phyloP scores from a whole-genome alignment of 53 echinoderm and acorn worm species.

The Henricia sp. region DNA sequence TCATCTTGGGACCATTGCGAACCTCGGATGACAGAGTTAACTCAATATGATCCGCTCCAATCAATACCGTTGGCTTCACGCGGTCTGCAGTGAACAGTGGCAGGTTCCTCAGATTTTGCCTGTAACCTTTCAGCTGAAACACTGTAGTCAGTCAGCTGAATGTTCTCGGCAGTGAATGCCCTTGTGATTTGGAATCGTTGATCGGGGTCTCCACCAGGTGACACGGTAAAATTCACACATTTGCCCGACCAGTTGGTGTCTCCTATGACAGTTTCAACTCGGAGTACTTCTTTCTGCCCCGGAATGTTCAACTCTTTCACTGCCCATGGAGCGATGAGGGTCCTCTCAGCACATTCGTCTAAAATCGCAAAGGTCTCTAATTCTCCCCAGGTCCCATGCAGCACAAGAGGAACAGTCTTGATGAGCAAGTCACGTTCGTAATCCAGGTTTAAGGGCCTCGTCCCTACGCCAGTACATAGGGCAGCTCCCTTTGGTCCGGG shows the following conservation, averaged over 20 bases:
- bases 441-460: not conserved
- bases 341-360: not conserved
- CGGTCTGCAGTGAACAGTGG: not conserved
- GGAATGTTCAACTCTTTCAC: too few species aligned
- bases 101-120: not conserved
- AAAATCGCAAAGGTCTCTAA: not conserved
- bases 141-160: not conserved
- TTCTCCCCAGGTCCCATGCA: not conserved
- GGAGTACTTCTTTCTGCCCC: too few species aligned
- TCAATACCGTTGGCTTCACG: not conserved
- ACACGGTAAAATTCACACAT: not conserved
- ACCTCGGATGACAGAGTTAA: not conserved
- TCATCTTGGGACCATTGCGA: not conserved
- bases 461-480: not conserved
- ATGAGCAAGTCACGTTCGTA: conserved; percentile 8
- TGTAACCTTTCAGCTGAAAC: not conserved
- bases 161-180: not conserved
- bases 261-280: not conserved
- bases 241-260: conserved; percentile 1
- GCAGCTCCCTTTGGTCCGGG: not conserved
- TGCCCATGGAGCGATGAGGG: too few species aligned
- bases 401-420: not conserved
- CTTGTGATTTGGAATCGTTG: not conserved
- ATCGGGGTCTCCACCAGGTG: not conserved
- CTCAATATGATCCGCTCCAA: not conserved